Evolutionary conservation across 2,888 invertebrate species (phyloP).

Genomic region (Drosophila cognata): DNA sequence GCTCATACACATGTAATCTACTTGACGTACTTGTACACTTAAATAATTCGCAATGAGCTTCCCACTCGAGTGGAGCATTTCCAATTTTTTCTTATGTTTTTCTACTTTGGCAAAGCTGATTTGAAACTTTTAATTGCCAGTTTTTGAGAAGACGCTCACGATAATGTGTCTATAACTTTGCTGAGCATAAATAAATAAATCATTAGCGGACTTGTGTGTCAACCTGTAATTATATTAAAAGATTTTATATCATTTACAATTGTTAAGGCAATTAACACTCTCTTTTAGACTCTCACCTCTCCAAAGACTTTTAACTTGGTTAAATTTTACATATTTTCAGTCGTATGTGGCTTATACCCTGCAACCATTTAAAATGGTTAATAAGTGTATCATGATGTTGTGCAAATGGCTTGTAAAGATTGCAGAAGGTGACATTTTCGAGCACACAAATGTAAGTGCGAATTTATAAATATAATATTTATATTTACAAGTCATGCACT

Average conservation of each 20-base stretch:
- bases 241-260: neutral
- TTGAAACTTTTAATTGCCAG: conserved; percentile 9
- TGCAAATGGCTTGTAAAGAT: neutral
- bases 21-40: neutral
- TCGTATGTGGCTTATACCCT: neutral
- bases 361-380: neutral
- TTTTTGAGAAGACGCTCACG: conserved; percentile 15
- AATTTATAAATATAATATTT: too few relatives aligned
- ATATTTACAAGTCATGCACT: neutral
- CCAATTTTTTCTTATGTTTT: neutral
- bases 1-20: neutral
- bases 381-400: neutral
- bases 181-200: neutral
- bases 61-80: neutral
- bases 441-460: neutral
- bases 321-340: neutral
- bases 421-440: neutral
- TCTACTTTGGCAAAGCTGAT: conserved; percentile 5
- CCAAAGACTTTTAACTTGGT: neutral
- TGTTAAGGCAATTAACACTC: conserved; percentile 6
- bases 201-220: neutral
- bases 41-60: neutral
- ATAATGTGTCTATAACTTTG: neutral
- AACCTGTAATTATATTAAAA: neutral
- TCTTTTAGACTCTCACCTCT: neutral